Evolutionary conservation across 2,797 vertebrate genomes (phyloP), one percentile per base, ranked within the genome.

Genomic region (Trachops cirrhosus): DNA sequence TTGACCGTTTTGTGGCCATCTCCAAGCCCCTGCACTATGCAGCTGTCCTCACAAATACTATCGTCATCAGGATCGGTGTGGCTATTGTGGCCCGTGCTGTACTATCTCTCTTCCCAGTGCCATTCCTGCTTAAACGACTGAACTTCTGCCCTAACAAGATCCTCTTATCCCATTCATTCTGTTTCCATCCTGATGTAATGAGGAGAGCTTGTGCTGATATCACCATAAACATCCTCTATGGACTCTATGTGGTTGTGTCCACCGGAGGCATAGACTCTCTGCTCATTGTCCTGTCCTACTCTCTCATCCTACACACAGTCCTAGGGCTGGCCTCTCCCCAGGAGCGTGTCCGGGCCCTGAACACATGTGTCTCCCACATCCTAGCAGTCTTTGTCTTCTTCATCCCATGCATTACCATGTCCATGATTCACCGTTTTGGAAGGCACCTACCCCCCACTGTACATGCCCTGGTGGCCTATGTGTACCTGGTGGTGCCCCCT

Each of bases 161-260:
- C 29, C 10, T 73, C 24, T 32, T 95, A 62, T 94, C 96, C 11
- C 94, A 95, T 3, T 95, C 96, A 0, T 97, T 96, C 67, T 91
- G 96, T 5, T 98, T 98, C 87, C 98, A 90, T n/a, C 96, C 98
- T 0, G 98, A 98, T 12, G 95, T 99, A 4, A 95, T 98, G 92
- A 96, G 48, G 19, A 11, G 7, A 34, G 90, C 87, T 22, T 74
- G 74, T 78, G 91, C 79, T 24, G 94, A 97, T 32, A 91, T 94
- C 11, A 96, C 52, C 5, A 34, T 97, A 54, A 96, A 87, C 57
- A 91, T 95, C 12, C 6, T 93, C 0, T 96, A 95, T 67, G 94
- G 96, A 3, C 71, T 97, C 0, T 97, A 57, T 54, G 89, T 96
- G 14, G 94, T 95, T 21, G 15, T 96, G 3, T 89, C 89, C 78